Evolutionary conservation across 1,140 invertebrate species (phyloP).

Genomic region (Lanistes nyassanus): DNA sequence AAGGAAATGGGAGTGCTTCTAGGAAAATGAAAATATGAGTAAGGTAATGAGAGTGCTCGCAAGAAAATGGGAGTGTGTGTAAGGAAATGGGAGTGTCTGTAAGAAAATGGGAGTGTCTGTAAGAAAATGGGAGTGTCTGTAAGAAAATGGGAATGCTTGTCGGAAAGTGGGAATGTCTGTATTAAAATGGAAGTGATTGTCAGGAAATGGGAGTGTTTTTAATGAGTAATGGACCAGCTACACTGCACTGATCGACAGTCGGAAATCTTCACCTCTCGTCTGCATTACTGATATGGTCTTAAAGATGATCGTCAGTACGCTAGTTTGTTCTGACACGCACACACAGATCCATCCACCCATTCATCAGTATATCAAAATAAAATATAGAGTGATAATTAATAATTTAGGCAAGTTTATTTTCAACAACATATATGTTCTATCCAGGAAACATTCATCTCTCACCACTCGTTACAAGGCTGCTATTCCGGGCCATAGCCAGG

Average conservation of each 20-base stretch:
- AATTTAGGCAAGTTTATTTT: neutral
- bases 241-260: neutral
- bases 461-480: neutral
- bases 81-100: conserved; percentile 7
- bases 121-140: neutral
- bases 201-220: neutral
- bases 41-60: neutral
- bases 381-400: neutral
- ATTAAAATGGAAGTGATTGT: neutral
- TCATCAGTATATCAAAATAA: neutral
- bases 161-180: neutral
- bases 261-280: neutral
- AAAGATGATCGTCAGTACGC: too few species aligned
- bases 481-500: conserved; percentile 27
- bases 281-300: neutral
- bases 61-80: neutral
- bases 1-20: neutral
- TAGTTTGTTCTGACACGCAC: too few species aligned
- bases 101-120: conserved; percentile 6
- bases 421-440: neutral
- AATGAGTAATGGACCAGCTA: neutral
- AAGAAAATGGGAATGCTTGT: neutral
- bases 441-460: too few species aligned
- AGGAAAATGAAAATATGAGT: neutral
- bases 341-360: conserved; percentile 10